A percentile compares a stretch with the other conserved stretches of the same genome.
Conservation (phyloP, 2,888 invertebrate genomes). For the Acrobasis consociella region DNA sequence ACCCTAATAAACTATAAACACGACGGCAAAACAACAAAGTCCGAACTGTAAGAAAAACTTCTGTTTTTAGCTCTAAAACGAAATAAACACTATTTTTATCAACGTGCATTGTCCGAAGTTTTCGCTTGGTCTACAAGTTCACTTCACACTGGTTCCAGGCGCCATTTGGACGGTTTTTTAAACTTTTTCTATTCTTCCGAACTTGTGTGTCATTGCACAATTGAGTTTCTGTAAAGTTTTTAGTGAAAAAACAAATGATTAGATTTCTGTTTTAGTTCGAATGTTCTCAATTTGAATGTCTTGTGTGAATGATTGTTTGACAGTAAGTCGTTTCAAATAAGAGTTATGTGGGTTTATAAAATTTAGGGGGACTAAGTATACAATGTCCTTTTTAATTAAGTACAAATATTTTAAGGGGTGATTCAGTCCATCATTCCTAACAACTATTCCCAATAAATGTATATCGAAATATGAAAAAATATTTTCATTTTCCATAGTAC, state of each 20-base stretch:
- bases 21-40: neutral
- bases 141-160: conserved; percentile 6
- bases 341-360: too few relatives aligned
- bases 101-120: conserved; percentile 12
- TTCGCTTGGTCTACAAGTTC: conserved; percentile 11
- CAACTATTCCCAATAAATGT: too few relatives aligned
- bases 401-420: too few relatives aligned
- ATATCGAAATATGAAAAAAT: too few relatives aligned
- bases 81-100: conserved; percentile 17
- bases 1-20: too few relatives aligned
- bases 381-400: too few relatives aligned
- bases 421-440: too few relatives aligned
- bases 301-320: too few relatives aligned
- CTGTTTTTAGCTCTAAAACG: neutral
- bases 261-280: neutral
- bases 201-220: conserved; percentile 19
- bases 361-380: too few relatives aligned
- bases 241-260: neutral
- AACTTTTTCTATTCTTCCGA: neutral
- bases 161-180: neutral
- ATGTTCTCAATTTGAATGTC: too few relatives aligned
- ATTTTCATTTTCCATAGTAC: too few relatives aligned
- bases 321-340: too few relatives aligned
- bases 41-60: conserved; percentile 1
- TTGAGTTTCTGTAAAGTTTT: conserved; percentile 12